These are phyloP conservation scores for Cremastinae sp. DNA, from an alignment of 2,888 invertebrate species.

Conservation along the genomic window DNA sequence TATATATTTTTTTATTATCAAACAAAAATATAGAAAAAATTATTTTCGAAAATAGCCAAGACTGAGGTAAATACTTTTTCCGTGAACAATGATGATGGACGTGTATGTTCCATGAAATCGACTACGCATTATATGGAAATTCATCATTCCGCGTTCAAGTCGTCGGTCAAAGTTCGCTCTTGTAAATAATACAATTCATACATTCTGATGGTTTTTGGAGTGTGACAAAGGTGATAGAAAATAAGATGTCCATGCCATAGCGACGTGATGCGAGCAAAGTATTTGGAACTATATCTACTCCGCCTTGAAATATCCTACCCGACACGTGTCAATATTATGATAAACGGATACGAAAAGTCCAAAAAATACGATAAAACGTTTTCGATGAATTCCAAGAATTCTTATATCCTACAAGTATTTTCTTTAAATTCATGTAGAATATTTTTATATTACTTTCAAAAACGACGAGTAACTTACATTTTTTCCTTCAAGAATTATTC, in stretches of 20 bases:
- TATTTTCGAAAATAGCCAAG: too few species aligned
- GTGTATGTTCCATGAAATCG: too few species aligned
- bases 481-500: too few species aligned
- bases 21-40: too few species aligned
- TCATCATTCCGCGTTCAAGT: slow-evolving; percentile 3
- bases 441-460: too few species aligned
- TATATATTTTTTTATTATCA: slow-evolving; percentile 1
- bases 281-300: not conserved
- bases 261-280: slow-evolving; percentile 13
- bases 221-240: slow-evolving; percentile 15
- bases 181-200: not conserved
- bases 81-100: too few species aligned
- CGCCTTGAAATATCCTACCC: not conserved
- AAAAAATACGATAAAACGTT: not conserved
- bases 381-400: not conserved
- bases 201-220: slow-evolving; percentile 9
- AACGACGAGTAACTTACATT: too few species aligned
- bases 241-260: not conserved
- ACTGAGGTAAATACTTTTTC: too few species aligned
- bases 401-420: not conserved
- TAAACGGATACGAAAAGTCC: not conserved
- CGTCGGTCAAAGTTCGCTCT: slow-evolving; percentile 35
- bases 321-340: not conserved
- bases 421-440: not conserved
- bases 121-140: too few species aligned